Evolutionary conservation across 2,888 invertebrate genomes (phyloP).

Genomic region (Chironomus riparius): DNA sequence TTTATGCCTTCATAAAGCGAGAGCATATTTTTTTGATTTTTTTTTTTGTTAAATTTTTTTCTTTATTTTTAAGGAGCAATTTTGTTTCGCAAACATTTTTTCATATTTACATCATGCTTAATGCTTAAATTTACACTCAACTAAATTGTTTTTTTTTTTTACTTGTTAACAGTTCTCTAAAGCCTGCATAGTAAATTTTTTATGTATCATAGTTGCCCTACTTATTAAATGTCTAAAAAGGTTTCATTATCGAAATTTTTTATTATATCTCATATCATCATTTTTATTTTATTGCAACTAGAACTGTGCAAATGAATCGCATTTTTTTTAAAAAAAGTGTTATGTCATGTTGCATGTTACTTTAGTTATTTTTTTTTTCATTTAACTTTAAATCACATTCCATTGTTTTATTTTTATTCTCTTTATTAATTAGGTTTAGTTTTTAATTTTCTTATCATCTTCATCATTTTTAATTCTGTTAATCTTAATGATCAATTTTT

Average conservation of each 20-base stretch:
- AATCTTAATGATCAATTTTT: too few relatives aligned
- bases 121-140: neutral
- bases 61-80: slow-evolving; percentile 8
- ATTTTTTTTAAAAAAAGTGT: slow-evolving; percentile 6
- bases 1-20: slow-evolving; percentile 3
- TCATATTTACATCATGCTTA: slow-evolving; percentile 8
- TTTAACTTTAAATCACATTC: slow-evolving; percentile 24
- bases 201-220: neutral
- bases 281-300: neutral
- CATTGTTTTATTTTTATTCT: neutral
- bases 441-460: too few relatives aligned
- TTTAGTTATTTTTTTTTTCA: neutral
- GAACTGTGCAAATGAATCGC: slow-evolving; percentile 3
- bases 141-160: neutral
- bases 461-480: too few relatives aligned
- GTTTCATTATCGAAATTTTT: neutral
- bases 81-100: neutral
- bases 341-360: neutral
- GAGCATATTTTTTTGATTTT: slow-evolving; percentile 7
- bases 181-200: slow-evolving; percentile 22
- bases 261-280: neutral
- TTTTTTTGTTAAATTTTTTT: neutral
- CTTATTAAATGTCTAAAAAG: slow-evolving; percentile 9
- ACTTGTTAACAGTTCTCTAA: slow-evolving; percentile 25
- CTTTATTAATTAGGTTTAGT: neutral